Conservation (phyloP, 1,140 invertebrate species). For the Lasioglossum baleicum region DNA sequence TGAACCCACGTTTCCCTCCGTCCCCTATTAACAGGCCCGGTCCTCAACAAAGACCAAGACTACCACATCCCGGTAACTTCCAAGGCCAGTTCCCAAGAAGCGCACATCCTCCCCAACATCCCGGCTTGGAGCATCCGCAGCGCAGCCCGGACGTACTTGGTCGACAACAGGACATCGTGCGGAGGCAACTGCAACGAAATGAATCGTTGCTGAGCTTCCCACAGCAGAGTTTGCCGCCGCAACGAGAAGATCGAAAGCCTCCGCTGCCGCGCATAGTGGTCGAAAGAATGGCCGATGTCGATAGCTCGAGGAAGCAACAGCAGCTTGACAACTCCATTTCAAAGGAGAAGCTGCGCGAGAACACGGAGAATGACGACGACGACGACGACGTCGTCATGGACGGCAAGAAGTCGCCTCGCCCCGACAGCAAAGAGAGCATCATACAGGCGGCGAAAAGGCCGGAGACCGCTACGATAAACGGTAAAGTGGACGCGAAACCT, state of each 20-base stretch:
- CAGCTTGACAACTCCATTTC: conserved; percentile 11
- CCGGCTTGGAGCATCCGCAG: neutral
- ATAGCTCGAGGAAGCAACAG: conserved; percentile 37
- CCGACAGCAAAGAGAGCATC: neutral
- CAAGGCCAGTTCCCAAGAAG: conserved; percentile 4
- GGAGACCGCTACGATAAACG: conserved; percentile 22
- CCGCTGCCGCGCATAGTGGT: conserved; percentile 56
- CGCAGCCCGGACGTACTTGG: neutral
- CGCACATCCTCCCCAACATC: neutral
- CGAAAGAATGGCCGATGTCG: conserved; percentile 69
- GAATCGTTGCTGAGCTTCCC: conserved; percentile 44
- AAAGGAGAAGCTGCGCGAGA: conserved; percentile 39
- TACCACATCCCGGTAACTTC: conserved; percentile 25
- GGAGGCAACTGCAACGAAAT: conserved; percentile 43
- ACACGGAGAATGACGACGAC: conserved; percentile 62
- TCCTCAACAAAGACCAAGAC: conserved; percentile 38
- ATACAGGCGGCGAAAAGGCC: conserved; percentile 16
- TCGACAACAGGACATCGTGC: conserved; percentile 21
- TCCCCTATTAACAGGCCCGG: conserved; percentile 22
- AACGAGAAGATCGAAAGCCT: conserved; percentile 34
- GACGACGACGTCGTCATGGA: conserved; percentile 70
- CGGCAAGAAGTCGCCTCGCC: conserved; percentile 40
- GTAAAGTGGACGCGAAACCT: conserved; percentile 22
- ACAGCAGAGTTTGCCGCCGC: conserved; percentile 7
- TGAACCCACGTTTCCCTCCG: conserved; percentile 43